Conservation (phyloP, 2,888 invertebrate genomes). For the Heliconius cydno region DNA sequence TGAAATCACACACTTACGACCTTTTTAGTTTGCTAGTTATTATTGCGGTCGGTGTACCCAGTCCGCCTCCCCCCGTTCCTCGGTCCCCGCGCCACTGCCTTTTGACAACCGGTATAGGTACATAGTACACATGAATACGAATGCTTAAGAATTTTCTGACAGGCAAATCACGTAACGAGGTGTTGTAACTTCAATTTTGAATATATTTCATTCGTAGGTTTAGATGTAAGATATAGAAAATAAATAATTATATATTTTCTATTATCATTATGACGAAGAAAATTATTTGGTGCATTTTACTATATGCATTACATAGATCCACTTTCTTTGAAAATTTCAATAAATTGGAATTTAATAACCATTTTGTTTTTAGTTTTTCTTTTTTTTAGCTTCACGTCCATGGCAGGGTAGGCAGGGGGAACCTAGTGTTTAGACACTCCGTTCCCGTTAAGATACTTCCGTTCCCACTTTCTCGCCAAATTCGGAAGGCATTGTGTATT, state of each 20-base stretch:
- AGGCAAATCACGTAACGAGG: conserved; percentile 74
- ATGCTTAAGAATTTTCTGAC: conserved; percentile 78
- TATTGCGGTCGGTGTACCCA: conserved; percentile 82
- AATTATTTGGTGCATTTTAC: background rate
- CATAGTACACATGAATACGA: conserved; percentile 61
- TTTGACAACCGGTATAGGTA: conserved; percentile 73
- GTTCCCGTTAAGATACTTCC: background rate
- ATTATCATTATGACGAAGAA: background rate
- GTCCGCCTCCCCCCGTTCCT: conserved; percentile 55
- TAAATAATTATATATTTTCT: background rate
- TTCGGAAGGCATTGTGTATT: background rate
- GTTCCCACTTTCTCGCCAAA: background rate
- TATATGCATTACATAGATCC: background rate
- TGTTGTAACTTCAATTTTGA: conserved; percentile 35
- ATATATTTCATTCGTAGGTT: conserved; percentile 46
- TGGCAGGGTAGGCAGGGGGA: background rate
- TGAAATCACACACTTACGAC: background rate
- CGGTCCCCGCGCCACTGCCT: conserved; percentile 61
- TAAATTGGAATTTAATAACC: too few relatives aligned
- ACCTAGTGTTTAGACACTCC: background rate
- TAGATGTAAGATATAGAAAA: conserved; percentile 23
- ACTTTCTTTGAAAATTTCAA: too few relatives aligned
- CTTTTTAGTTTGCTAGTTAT: conserved; percentile 15
- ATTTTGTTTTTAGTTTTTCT: too few relatives aligned
- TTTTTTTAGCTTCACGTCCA: background rate